Percentiles rank a stretch among this genome's conserved stretches.
Evolutionary conservation across 2,888 invertebrate genomes (phyloP).

Genomic region (Melanophora roralis): DNA sequence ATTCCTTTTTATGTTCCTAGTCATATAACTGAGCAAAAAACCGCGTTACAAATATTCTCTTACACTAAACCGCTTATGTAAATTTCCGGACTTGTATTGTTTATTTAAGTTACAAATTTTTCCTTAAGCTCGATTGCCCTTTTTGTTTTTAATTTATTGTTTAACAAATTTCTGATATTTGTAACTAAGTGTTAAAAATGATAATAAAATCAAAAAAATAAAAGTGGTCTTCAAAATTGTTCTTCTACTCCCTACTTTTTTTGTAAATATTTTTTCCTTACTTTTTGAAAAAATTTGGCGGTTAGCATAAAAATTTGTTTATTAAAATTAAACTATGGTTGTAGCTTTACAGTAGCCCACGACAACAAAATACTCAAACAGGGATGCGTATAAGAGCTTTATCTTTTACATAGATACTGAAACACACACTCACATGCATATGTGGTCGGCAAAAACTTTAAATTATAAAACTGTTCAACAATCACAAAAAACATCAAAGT

Average conservation of each 20-base stretch:
- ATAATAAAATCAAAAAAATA: neutral
- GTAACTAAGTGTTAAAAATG: neutral
- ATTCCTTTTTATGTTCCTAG: too few relatives aligned
- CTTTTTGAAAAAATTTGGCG: neutral
- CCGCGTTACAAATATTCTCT: too few relatives aligned
- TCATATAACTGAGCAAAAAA: too few relatives aligned
- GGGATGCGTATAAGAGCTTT: neutral
- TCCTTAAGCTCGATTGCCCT: neutral
- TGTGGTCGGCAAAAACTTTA: constrained; percentile 9
- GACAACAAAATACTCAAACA: neutral
- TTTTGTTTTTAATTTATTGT: constrained; percentile 1
- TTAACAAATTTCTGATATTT: constrained; percentile 9
- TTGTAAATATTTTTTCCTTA: neutral
- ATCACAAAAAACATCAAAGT: neutral
- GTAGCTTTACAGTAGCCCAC: neutral
- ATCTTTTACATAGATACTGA: too few relatives aligned
- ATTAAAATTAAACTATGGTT: constrained; percentile 21
- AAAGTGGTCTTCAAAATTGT: constrained; percentile 4
- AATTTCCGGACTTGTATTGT: too few relatives aligned
- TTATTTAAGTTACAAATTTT: neutral
- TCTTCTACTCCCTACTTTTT: neutral
- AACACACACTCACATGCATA: too few relatives aligned
- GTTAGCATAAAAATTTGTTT: constrained; percentile 18
- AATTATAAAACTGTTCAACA: neutral
- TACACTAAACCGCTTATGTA: too few relatives aligned